phyloP scores from a whole-genome alignment of 2,797 vertebrate species.

The Calcarius lapponicus region DNA sequence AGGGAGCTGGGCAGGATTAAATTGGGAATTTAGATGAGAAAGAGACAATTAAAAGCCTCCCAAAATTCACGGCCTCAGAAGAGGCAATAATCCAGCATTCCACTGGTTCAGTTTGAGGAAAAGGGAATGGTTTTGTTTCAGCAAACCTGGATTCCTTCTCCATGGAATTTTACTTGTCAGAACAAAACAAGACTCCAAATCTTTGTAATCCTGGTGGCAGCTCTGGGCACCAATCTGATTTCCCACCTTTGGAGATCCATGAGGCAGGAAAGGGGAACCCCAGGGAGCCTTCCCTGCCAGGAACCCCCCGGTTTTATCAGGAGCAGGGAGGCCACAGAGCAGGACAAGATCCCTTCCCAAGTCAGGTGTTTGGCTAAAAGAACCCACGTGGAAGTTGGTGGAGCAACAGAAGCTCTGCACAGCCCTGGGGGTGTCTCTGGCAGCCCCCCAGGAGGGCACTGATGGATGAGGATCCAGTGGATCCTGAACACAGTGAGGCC shows the following conservation, averaged over 20 bases:
- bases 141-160: background rate
- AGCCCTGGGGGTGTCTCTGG: background rate
- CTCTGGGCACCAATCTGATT: background rate
- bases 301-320: background rate
- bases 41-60: background rate
- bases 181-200: background rate
- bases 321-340: background rate
- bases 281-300: background rate
- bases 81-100: background rate
- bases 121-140: background rate
- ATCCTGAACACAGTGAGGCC: background rate
- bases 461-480: background rate
- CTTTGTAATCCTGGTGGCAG: background rate
- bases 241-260: background rate
- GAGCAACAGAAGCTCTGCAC: background rate
- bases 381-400: background rate
- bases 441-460: background rate
- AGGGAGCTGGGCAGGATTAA: background rate
- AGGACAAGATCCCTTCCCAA: background rate
- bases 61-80: background rate
- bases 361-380: background rate
- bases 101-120: fast-evolving
- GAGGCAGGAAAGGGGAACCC: background rate
- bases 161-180: background rate
- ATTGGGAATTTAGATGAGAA: background rate